These are phyloP conservation scores for Narcine bancroftii DNA, from an alignment of 2,113 vertebrate genomes.

Conservation along the genomic window DNA sequence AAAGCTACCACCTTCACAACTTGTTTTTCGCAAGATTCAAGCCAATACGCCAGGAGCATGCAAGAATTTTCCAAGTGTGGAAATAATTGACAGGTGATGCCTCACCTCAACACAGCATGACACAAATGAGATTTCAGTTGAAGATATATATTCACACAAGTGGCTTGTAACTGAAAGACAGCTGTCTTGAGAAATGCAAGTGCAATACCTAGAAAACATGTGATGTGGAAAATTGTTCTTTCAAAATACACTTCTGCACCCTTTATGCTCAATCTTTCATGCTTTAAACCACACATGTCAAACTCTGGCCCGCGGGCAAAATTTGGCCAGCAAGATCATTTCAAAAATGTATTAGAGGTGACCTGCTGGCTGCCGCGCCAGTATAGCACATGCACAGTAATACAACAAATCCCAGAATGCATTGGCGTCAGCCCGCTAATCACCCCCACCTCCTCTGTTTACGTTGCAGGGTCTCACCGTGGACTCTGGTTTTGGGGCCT, in stretches of 20 bases:
- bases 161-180: background rate
- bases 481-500: too few relatives aligned
- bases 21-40: background rate
- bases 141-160: background rate
- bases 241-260: background rate
- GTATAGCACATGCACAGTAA: too few relatives aligned
- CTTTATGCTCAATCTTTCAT: background rate
- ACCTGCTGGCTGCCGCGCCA: too few relatives aligned
- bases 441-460: too few relatives aligned
- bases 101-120: background rate
- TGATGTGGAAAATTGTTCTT: background rate
- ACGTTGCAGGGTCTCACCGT: too few relatives aligned
- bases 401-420: too few relatives aligned
- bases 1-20: background rate
- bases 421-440: too few relatives aligned
- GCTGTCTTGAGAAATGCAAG: background rate
- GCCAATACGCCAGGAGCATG: background rate
- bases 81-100: background rate
- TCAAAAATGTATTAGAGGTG: too few relatives aligned
- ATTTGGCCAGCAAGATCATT: too few relatives aligned
- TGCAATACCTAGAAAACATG: background rate
- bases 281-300: background rate
- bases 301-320: too few relatives aligned
- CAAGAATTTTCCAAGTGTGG: background rate
- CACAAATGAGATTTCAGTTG: background rate